These are phyloP conservation scores for Junonia oenone DNA, from an alignment of 2,888 invertebrate genomes.

Conservation along the genomic window DNA sequence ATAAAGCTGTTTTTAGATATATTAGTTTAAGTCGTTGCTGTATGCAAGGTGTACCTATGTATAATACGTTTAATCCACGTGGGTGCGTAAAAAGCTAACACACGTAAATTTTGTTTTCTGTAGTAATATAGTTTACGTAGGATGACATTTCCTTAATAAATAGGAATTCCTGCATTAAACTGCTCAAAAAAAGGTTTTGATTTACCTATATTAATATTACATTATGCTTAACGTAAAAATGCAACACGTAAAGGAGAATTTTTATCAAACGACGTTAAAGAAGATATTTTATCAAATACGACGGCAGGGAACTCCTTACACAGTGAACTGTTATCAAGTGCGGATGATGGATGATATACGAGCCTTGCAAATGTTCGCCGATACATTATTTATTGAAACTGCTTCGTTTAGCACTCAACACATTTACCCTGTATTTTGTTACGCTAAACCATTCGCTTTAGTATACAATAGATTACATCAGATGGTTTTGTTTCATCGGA, in stretches of 20 bases:
- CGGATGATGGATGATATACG: constrained; percentile 23
- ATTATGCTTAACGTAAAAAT: not conserved
- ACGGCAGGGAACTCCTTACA: constrained; percentile 13
- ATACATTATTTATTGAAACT: constrained; percentile 19
- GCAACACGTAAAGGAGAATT: not conserved
- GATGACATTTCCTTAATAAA: too few species aligned
- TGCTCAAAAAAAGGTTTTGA: too few species aligned
- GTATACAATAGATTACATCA: too few species aligned
- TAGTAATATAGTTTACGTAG: too few species aligned
- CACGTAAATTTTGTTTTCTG: too few species aligned
- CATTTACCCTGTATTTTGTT: constrained; percentile 1
- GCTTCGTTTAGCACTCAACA: constrained; percentile 8
- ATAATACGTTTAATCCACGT: too few species aligned
- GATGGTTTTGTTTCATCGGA: too few species aligned
- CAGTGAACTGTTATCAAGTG: constrained; percentile 19
- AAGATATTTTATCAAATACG: constrained; percentile 16
- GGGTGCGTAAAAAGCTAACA: too few species aligned
- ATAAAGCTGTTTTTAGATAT: too few species aligned
- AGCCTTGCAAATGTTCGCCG: constrained; percentile 12
- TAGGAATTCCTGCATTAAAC: too few species aligned
- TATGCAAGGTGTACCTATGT: too few species aligned
- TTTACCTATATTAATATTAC: not conserved
- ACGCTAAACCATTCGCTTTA: not conserved
- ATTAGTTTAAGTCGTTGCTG: too few species aligned
- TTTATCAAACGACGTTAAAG: constrained; percentile 9